Conservation (phyloP, 2,888 invertebrate genomes). For the Netelia virgata region DNA sequence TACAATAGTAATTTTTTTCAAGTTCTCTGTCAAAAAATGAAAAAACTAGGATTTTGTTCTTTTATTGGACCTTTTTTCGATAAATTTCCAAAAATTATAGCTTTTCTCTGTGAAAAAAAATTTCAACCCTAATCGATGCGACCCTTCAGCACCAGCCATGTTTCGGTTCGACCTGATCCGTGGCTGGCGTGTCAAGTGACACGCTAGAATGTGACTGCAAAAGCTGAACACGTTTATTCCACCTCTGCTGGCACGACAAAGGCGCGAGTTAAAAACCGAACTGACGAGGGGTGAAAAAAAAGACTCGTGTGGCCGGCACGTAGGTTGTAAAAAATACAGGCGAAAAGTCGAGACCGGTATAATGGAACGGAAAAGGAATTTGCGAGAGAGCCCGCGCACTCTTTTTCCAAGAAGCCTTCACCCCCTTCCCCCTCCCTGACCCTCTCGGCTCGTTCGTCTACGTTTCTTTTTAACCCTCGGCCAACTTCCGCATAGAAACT, state of each 20-base stretch:
- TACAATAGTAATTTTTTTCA: no score
- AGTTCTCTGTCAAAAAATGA: no score
- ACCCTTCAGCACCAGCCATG: no score
- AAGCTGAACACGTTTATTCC: not conserved
- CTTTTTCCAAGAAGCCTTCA: conserved; percentile 7
- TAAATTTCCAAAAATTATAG: no score
- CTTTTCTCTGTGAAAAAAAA: no score
- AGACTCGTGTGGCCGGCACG: not conserved
- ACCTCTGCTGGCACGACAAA: not conserved
- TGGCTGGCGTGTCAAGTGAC: no score
- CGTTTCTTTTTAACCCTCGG: conserved; percentile 1
- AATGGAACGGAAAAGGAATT: conserved; percentile 12
- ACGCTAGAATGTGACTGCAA: not conserved
- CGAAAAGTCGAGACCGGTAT: not conserved
- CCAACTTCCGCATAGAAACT: conserved; percentile 55
- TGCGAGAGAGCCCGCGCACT: conserved; percentile 7
- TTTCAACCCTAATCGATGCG: no score
- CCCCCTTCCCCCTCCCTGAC: not conserved
- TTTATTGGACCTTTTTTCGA: no score
- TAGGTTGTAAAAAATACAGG: not conserved
- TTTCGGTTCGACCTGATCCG: no score
- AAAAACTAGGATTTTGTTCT: no score
- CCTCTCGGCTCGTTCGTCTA: conserved; percentile 6
- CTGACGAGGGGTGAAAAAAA: not conserved
- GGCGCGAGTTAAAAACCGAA: not conserved